These are phyloP conservation scores for Isoperla grammatica DNA, from an alignment of 2,888 invertebrate species.

Conservation along the genomic window DNA sequence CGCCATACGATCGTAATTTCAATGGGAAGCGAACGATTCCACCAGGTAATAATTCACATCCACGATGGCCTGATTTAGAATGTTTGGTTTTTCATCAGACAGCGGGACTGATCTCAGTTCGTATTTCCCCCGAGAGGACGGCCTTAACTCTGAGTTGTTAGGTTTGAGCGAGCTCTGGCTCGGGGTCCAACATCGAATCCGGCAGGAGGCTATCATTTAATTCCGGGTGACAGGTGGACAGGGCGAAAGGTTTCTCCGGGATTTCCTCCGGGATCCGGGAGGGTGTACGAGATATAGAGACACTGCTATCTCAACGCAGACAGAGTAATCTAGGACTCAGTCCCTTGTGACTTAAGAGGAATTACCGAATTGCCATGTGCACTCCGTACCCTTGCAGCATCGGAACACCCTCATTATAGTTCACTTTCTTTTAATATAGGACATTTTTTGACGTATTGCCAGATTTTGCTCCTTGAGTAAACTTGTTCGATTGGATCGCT, in stretches of 20 bases:
- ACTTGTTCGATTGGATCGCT: no score
- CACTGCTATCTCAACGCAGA: neutral
- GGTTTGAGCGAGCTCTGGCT: neutral
- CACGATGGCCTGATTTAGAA: constrained; percentile 5
- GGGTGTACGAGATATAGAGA: constrained; percentile 18
- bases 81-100: constrained; percentile 8
- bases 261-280: constrained; percentile 31
- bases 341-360: constrained; percentile 10
- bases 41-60: no score
- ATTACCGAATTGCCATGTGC: constrained; percentile 10
- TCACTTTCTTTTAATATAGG: no score
- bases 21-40: no score
- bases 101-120: constrained; percentile 5
- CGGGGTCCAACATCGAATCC: constrained; percentile 7
- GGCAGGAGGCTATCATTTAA: constrained; percentile 27
- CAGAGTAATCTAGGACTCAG: constrained; percentile 7
- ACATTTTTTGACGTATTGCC: neutral
- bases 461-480: neutral
- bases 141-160: constrained; percentile 17
- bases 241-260: constrained; percentile 25
- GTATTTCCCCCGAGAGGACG: constrained; percentile 11
- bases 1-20: neutral
- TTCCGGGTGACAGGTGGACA: constrained; percentile 31
- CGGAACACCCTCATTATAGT: no score
- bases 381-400: no score